These are phyloP conservation scores for Cyprinodon variegatus DNA, from an alignment of 2,113 vertebrate genomes.

Conservation along the genomic window DNA sequence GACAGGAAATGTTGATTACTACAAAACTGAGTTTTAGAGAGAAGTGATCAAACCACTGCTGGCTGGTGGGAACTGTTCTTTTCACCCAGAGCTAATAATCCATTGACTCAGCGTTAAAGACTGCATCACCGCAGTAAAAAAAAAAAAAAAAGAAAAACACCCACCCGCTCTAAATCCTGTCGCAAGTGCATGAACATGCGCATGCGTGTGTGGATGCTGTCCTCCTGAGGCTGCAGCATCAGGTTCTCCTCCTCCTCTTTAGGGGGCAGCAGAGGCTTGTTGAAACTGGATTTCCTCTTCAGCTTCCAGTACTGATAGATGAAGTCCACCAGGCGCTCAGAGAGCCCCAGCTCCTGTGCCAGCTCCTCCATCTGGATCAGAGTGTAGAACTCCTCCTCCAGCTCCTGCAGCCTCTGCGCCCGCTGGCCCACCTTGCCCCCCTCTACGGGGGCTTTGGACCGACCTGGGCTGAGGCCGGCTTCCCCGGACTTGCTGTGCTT, in stretches of 20 bases:
- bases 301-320: slow-evolving; percentile 99
- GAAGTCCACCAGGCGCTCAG: slow-evolving; percentile 85
- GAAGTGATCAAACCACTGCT: neutral
- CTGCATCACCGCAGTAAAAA: neutral
- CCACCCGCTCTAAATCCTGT: slow-evolving; percentile 97
- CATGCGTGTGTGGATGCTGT: slow-evolving; percentile 96
- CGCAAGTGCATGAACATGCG: slow-evolving; percentile 99
- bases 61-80: neutral
- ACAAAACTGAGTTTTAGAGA: neutral
- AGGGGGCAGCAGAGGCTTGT: slow-evolving; percentile 93
- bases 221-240: slow-evolving; percentile 91
- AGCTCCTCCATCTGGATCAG: slow-evolving; percentile 87
- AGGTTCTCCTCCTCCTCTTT: slow-evolving; percentile 92
- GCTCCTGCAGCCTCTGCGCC: slow-evolving; percentile 92
- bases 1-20: neutral
- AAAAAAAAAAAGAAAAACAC: slow-evolving; percentile 38
- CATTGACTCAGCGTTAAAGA: neutral
- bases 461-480: slow-evolving; percentile 78
- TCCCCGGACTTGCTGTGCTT: slow-evolving; percentile 94
- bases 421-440: slow-evolving; percentile 87
- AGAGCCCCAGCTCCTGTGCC: slow-evolving; percentile 84
- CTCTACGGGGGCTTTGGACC: slow-evolving; percentile 84
- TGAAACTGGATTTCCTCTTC: slow-evolving; percentile 94
- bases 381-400: slow-evolving; percentile 94
- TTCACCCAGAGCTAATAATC: neutral